Evolutionary conservation across 2,888 invertebrate species (phyloP), one percentile per base, ranked within the genome.

Genomic region (Drosophila robusta): DNA sequence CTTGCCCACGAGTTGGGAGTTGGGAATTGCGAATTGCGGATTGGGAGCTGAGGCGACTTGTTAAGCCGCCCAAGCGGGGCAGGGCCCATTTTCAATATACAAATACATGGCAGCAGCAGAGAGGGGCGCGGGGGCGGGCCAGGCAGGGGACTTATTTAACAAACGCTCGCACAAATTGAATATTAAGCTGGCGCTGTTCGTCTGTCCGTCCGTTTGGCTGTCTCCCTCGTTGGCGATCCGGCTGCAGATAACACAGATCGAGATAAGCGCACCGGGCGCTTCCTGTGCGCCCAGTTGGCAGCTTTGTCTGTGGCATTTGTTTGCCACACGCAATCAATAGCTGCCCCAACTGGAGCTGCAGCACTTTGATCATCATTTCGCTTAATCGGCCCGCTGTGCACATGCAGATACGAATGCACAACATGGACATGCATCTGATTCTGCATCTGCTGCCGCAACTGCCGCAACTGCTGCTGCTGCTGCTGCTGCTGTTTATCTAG

Each of bases 331-430:
- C 83, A 84, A 83, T 88, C 87, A 80, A 70, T 86, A 77, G 74
- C 58, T 66, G 56, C 67, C 67, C 50, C 57, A 56, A 29, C 57
- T 54, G 42, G 29, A 54, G 76, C 70, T 70, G 85, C 82, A 81
- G 80, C 85, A 85, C 83, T 84, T 86, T 84, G 83, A 84, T 88
- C 83, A 88, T 84, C 89, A 77, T 80, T 87, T 83, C 68, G 80
- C 75, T 80, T 88, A 84, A 84, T 84, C 83, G 84, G 72, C 87
- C 82, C 83, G 88, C 82, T 85, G 81, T 82, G 75, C 81, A 66
- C 51, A 85, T 84, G 74, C 78, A 70, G 73, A 74, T 75, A 57
- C 75, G 12, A 56, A 22, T 52, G 29, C 49, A 46, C 44, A 69
- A 73, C 81, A 74, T 68, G 71, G 38, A 67, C 71, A 75, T 63